A percentile compares a stretch with the other conserved stretches of the same genome.
These are phyloP conservation scores for Heterochromis multidens DNA, from an alignment of 2,113 vertebrate genomes.

Conservation along the genomic window DNA sequence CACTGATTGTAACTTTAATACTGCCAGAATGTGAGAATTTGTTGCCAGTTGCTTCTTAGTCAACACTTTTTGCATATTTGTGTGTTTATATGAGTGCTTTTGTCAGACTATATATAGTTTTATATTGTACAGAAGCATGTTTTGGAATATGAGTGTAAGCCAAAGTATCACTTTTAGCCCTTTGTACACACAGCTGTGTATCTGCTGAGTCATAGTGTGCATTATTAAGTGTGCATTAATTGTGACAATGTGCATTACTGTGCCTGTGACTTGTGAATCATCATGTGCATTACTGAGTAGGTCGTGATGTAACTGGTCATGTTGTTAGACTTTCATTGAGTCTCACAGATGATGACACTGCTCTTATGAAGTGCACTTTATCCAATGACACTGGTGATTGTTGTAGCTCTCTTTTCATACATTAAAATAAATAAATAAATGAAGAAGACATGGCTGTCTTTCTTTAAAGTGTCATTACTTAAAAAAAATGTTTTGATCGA, in stretches of 20 bases:
- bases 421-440: conserved; percentile 51
- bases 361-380: conserved; percentile 54
- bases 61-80: conserved; percentile 7
- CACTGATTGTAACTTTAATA: conserved; percentile 9
- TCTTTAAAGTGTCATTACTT: not conserved
- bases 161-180: not conserved
- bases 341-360: not conserved
- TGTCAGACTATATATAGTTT: not conserved
- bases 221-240: not conserved
- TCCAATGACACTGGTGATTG: conserved; percentile 47
- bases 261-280: not conserved
- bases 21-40: not conserved
- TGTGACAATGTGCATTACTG: conserved; percentile 8
- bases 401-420: conserved; percentile 33
- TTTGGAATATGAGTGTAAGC: not conserved
- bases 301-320: not conserved
- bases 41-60: not conserved
- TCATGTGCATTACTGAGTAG: conserved; percentile 11
- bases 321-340: not conserved
- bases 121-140: conserved; percentile 22
- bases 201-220: not conserved
- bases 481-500: not conserved
- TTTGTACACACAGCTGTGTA: not conserved
- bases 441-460: not conserved
- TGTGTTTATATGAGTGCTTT: conserved; percentile 3